Base-by-base conservation (phyloP, 2,113 vertebrate genomes). In the Apeltes quadracus region DNA sequence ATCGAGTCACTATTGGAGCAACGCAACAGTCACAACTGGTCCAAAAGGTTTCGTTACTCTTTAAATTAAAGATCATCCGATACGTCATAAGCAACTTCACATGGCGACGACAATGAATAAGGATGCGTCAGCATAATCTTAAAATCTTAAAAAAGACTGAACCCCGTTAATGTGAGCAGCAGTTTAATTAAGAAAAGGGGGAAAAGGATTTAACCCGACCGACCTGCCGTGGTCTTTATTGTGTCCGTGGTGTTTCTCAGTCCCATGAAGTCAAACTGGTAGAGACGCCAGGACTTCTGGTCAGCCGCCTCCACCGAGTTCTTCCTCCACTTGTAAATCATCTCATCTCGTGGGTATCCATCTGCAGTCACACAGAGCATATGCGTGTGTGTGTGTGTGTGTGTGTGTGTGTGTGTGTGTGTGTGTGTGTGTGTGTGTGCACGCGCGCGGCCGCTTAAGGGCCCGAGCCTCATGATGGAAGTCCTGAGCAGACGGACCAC, bases 251-350 rank as follows among this genome's bases (percentile, higher is more conserved):
- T 97, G 88, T 99, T 99, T 84, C 96, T 93, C 81, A 98, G 93
- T 67, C 97, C 97, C 96, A 96, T 95, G 84, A 99, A 99, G 68
- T 98, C 96, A 92, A 99, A 99, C 87, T 99, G 97, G 86, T 99
- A 99, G 18, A 99, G 96, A 67, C 97, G 92, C 97, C 97, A 99
- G 72, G 96, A 96, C 76, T 97, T 97, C 86, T 98, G 97, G 88
- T 99, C 96, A 2, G 96, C 92, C 14, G 96, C 95, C 83, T 96
- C 95, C 62, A 99, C 96, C 0, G 97, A 98, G 78, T 98, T 97
- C 92, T 95, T 97, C 74, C 95, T 96, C 97, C 97, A 99, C 87
- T 95, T 95, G 86, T 99, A 99, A 88, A 98, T 88, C 95, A 99
- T 96, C 92, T 99, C 97, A 78, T 99, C 96, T 89, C 93, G 95